A percentile compares a stretch with the other conserved stretches of the same genome.
Evolutionary conservation across 2,113 vertebrate species (phyloP).

Genomic region (Limnothrissa miodon): DNA sequence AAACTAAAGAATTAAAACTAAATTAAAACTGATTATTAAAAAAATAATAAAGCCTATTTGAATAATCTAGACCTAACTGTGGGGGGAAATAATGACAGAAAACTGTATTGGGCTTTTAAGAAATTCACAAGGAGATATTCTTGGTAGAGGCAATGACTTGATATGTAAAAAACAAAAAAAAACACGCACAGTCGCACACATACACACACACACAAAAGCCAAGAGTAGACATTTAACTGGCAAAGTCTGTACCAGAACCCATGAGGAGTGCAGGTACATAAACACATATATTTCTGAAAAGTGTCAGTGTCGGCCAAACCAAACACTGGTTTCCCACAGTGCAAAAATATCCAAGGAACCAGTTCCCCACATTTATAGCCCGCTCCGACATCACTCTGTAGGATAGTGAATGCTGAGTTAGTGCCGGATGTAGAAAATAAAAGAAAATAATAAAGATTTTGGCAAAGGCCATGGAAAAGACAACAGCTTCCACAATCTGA

Average conservation of each 20-base stretch:
- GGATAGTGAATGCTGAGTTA: neutral
- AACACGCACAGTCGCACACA: neutral
- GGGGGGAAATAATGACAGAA: neutral
- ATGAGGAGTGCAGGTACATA: slow-evolving; percentile 6
- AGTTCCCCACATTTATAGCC: neutral
- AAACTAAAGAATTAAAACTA: too few relatives aligned
- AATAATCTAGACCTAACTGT: slow-evolving; percentile 16
- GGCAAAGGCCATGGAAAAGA: slow-evolving; percentile 1
- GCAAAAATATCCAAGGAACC: slow-evolving; percentile 1
- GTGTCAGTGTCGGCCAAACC: neutral
- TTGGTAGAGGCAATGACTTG: neutral
- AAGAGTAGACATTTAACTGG: neutral
- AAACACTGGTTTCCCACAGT: slow-evolving; percentile 16
- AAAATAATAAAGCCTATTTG: neutral
- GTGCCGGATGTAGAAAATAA: neutral
- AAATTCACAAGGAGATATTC: slow-evolving; percentile 5
- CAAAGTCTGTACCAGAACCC: neutral
- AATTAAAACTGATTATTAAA: neutral
- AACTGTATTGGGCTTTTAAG: neutral
- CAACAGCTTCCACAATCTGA: neutral
- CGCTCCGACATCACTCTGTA: neutral
- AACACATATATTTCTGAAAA: slow-evolving; percentile 9
- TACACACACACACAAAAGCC: neutral
- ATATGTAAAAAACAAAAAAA: neutral
- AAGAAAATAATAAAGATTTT: neutral